A percentile compares a stretch with the other conserved stretches of the same genome.
These are phyloP conservation scores for Podiceps cristatus DNA, from an alignment of 2,113 vertebrate species.

Conservation along the genomic window DNA sequence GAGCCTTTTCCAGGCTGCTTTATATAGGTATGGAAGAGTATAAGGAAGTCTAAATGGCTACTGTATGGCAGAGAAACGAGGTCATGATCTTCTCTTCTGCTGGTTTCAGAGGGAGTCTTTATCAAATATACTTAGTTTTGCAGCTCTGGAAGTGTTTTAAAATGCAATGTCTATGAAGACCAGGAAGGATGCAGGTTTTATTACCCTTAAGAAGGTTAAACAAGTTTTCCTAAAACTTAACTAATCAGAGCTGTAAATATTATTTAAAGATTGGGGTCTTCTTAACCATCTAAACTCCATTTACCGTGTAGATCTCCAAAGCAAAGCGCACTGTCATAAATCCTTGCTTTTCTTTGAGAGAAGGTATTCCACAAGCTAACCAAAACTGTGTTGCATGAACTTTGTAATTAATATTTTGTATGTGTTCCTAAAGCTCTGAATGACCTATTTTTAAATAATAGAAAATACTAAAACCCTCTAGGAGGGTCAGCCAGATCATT, in stretches of 20 bases:
- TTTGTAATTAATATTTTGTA: background rate
- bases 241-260: background rate
- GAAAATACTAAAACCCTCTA: background rate
- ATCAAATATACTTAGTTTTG: background rate
- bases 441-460: slow-evolving; percentile 30
- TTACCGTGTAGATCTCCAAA: background rate
- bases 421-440: background rate
- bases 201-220: background rate
- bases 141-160: background rate
- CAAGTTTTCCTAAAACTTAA: background rate
- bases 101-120: background rate
- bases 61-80: background rate
- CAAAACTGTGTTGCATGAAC: background rate
- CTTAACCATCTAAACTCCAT: background rate
- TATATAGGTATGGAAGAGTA: background rate
- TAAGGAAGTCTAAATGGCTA: background rate
- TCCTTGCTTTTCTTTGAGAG: background rate
- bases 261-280: background rate
- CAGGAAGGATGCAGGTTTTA: background rate
- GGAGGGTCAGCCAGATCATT: background rate
- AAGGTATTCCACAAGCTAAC: background rate
- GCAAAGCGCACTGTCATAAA: background rate
- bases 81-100: background rate
- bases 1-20: background rate
- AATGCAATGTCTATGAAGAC: background rate